Evolutionary conservation across 2,888 invertebrate genomes (phyloP), one percentile per base, ranked within the genome.

Genomic region (Oscheius myriophilus): DNA sequence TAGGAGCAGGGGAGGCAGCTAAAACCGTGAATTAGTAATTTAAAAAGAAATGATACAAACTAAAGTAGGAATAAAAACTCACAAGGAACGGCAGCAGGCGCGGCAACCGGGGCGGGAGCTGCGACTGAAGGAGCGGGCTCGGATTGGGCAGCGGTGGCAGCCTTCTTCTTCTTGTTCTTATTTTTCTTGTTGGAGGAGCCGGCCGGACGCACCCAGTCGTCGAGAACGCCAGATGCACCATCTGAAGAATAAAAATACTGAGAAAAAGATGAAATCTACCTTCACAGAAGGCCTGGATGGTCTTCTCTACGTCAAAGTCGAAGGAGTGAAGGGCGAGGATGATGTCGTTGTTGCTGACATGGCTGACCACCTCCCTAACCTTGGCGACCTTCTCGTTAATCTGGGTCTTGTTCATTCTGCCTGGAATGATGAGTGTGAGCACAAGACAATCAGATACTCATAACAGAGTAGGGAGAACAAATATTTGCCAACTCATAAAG

Each of bases 231-330:
- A 25, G 82, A 76, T 12, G 76, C 74, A 63, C 81, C 83, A 67
- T 77, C 82, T 81, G 39, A 67, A 75, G 65, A 33, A 33, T 33
- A 33, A 33, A 33, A 33, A 33, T 33, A 9, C 45, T 16, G 42
- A 23, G 26, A 9, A 12, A 49, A 45, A n/a, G 39, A 51, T 9
- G n/a, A 23, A 33, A 53, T 53, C 23, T 66, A 88, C 88, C 88
- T 82, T 88, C 88, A 69, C 87, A 79, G 78, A 87, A 88, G n/a
- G 88, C 88, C 67, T 88, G 87, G 70, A 89, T 88, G 46, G 88
- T 87, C 54, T 83, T 85, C 62, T 87, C 87, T 18, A 88, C 88
- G 75, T 87, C 87, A 75, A 89, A 84, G 69, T 89, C 89, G 78
- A 87, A 88, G 72, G 87, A 87, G 82, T 89, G 88, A 52, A 89